Evolutionary conservation across 1,140 invertebrate species (phyloP).

Genomic region (Andrena cerasifolii): DNA sequence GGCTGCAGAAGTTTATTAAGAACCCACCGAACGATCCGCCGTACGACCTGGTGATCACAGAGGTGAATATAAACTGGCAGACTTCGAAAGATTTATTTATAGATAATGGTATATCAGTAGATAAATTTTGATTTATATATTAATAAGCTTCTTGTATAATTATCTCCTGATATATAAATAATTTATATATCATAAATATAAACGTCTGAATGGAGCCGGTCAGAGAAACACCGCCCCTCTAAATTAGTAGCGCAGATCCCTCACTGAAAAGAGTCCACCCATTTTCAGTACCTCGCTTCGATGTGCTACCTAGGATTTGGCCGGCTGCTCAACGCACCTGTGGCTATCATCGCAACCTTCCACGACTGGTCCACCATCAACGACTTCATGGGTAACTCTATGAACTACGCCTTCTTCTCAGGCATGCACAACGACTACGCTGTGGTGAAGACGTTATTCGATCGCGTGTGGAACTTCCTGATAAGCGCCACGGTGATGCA

Average conservation of each 20-base stretch:
- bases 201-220: too few relatives aligned
- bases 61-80: constrained; percentile 58
- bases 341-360: constrained; percentile 83
- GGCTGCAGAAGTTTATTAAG: constrained; percentile 63
- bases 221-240: too few relatives aligned
- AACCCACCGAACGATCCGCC: constrained; percentile 70
- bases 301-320: constrained; percentile 83
- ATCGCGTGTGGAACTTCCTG: constrained; percentile 83
- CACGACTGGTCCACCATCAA: constrained; percentile 84
- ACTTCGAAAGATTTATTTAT: too few relatives aligned
- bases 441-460: constrained; percentile 83
- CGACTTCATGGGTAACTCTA: constrained; percentile 84
- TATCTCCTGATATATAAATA: too few relatives aligned
- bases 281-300: constrained; percentile 61
- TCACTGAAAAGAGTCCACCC: too few relatives aligned
- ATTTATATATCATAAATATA: too few relatives aligned
- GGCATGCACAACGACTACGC: constrained; percentile 83
- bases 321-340: constrained; percentile 83
- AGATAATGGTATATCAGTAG: too few relatives aligned
- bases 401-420: constrained; percentile 84
- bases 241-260: too few relatives aligned
- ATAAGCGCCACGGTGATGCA: constrained; percentile 39
- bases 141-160: too few relatives aligned
- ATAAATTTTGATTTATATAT: too few relatives aligned
- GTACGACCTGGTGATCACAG: constrained; percentile 69